Conservation (phyloP, 2,113 vertebrate genomes). For the Cebus imitator region DNA sequence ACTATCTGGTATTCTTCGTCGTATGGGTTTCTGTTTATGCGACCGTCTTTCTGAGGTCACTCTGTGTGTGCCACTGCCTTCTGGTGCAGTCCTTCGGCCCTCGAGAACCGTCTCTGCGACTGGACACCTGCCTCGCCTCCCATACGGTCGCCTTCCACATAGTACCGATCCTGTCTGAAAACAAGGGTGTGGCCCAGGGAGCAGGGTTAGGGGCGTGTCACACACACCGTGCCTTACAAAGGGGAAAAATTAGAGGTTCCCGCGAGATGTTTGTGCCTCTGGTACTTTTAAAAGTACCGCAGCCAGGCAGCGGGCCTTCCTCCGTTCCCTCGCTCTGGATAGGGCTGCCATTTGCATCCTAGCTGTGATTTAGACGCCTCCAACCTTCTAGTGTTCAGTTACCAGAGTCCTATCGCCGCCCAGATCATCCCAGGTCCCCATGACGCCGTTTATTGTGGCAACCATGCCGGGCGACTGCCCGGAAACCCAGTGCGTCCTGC, state of each 20-base stretch:
- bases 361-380: neutral
- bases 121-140: too few relatives aligned
- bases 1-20: neutral
- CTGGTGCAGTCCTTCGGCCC: neutral
- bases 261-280: neutral
- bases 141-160: neutral
- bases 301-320: neutral
- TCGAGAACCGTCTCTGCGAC: accelerated
- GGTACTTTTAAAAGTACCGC: neutral
- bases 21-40: neutral
- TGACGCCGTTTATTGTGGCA: slow-evolving; percentile 83
- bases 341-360: neutral
- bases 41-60: neutral
- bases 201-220: neutral
- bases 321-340: neutral
- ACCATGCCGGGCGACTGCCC: slow-evolving; percentile 76
- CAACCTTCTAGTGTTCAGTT: neutral
- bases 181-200: neutral
- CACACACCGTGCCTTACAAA: neutral
- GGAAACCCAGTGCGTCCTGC: slow-evolving; percentile 25
- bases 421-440: neutral
- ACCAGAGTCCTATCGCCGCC: neutral
- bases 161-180: neutral
- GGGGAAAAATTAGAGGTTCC: neutral
- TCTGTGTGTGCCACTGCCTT: neutral